phyloP scores from a whole-genome alignment of 2,113 vertebrate genomes.

The Phycodurus eques region DNA sequence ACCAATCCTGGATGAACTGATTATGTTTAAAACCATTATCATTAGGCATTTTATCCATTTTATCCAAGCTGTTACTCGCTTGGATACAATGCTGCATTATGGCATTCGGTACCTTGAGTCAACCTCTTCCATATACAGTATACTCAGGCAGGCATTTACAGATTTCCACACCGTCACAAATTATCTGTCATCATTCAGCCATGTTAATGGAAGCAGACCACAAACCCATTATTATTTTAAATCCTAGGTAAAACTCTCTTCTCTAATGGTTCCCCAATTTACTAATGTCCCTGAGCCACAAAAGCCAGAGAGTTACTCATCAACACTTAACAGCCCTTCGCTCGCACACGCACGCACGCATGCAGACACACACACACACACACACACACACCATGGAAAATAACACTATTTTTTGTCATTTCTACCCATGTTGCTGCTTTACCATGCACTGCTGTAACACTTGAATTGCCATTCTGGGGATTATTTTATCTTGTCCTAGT shows the following conservation, averaged over 20 bases:
- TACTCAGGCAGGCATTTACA: slow-evolving; percentile 9
- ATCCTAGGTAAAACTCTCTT: slow-evolving; percentile 45
- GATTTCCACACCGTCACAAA: slow-evolving; percentile 39
- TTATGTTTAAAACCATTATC: neutral
- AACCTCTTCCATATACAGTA: slow-evolving; percentile 28
- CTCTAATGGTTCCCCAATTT: slow-evolving; percentile 62
- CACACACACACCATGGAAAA: no score
- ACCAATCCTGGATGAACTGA: slow-evolving; percentile 43
- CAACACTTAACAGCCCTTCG: slow-evolving; percentile 31
- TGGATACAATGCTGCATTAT: neutral
- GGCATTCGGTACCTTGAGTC: slow-evolving; percentile 33
- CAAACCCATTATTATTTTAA: slow-evolving; percentile 45
- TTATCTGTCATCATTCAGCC: slow-evolving; percentile 28
- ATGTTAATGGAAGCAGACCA: slow-evolving; percentile 59
- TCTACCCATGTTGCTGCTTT: no score
- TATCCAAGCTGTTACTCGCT: neutral
- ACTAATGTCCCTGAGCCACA: slow-evolving; percentile 62
- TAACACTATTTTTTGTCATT: no score
- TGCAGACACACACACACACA: no score
- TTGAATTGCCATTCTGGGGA: no score
- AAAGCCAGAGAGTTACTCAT: slow-evolving; percentile 53
- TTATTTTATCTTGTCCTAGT: no score
- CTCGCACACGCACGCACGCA: neutral
- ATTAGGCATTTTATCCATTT: neutral
- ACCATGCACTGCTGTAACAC: no score